Percentiles rank a stretch among this genome's conserved stretches.
Conservation (phyloP, 2,797 vertebrate genomes). For the Ctenochaetus hawaiiensis region DNA sequence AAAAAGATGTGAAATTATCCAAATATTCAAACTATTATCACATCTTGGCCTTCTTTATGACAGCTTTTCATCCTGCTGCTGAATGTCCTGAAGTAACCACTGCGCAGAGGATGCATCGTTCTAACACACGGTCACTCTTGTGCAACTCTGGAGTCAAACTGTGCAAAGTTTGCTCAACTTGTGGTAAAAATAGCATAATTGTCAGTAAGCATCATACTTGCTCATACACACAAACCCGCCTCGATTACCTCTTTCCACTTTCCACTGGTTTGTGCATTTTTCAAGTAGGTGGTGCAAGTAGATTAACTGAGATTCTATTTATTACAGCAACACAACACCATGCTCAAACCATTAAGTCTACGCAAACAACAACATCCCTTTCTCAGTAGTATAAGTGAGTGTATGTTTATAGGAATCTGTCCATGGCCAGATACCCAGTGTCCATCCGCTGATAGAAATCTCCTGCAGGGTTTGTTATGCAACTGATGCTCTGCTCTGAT, state of each 20-base stretch:
- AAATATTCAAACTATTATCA: too few species aligned
- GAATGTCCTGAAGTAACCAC: not conserved
- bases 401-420: conserved; percentile 54
- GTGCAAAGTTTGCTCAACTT: not conserved
- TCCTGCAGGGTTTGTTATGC: conserved; percentile 70
- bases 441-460: conserved; percentile 76
- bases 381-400: conserved; percentile 16
- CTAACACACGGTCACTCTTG: not conserved
- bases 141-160: not conserved
- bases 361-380: conserved; percentile 28
- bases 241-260: not conserved
- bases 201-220: not conserved
- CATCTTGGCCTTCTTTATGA: too few species aligned
- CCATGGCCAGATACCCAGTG: conserved; percentile 52
- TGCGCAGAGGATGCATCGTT: not conserved
- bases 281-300: not conserved
- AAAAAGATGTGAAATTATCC: not conserved
- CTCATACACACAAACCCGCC: not conserved
- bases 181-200: not conserved
- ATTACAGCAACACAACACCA: conserved; percentile 5
- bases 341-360: conserved; percentile 6
- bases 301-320: conserved; percentile 1
- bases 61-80: too few species aligned
- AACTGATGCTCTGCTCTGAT: conserved; percentile 72
- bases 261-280: not conserved